Conservation (phyloP, 2,113 vertebrate genomes). For the Thunnus maccoyii region DNA sequence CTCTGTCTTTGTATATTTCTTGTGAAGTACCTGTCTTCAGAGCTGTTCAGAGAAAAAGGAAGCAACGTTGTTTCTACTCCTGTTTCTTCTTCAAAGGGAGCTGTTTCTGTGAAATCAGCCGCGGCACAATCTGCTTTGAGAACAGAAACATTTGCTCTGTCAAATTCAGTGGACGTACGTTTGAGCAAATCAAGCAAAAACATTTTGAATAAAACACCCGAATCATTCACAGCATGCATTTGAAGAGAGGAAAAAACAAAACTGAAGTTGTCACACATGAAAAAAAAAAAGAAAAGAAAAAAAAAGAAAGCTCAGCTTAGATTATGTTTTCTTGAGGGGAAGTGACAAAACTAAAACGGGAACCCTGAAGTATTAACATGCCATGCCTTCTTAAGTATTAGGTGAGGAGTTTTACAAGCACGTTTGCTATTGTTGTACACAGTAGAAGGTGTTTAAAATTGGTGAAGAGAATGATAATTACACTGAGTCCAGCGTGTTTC, state of each 20-base stretch:
- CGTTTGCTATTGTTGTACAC: slow-evolving; percentile 20
- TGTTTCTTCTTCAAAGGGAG: slow-evolving; percentile 80
- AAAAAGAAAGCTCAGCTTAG: slow-evolving; percentile 8
- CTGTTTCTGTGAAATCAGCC: slow-evolving; percentile 73
- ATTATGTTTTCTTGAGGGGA: slow-evolving; percentile 14
- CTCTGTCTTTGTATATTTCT: slow-evolving; percentile 78
- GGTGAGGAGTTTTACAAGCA: slow-evolving; percentile 40
- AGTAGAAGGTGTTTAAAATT: slow-evolving; percentile 34
- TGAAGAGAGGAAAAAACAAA: slow-evolving; percentile 38
- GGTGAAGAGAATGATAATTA: slow-evolving; percentile 73
- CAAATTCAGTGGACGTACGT: slow-evolving; percentile 59
- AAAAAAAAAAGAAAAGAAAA: slow-evolving; percentile 23
- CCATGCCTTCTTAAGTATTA: slow-evolving; percentile 21
- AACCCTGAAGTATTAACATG: slow-evolving; percentile 17
- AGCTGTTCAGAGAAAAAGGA: slow-evolving; percentile 70
- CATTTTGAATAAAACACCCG: slow-evolving; percentile 40
- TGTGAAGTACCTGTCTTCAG: slow-evolving; percentile 80
- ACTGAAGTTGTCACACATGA: slow-evolving; percentile 24
- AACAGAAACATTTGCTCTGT: slow-evolving; percentile 76
- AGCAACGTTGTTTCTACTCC: slow-evolving; percentile 57
- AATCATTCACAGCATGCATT: slow-evolving; percentile 32
- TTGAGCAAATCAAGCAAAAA: slow-evolving; percentile 65
- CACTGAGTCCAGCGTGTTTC: slow-evolving; percentile 46
- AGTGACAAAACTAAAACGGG: slow-evolving; percentile 17
- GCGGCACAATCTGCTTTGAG: slow-evolving; percentile 59